Evolutionary conservation across 2,113 vertebrate species (phyloP).

Genomic region (Embiotoca jacksoni): DNA sequence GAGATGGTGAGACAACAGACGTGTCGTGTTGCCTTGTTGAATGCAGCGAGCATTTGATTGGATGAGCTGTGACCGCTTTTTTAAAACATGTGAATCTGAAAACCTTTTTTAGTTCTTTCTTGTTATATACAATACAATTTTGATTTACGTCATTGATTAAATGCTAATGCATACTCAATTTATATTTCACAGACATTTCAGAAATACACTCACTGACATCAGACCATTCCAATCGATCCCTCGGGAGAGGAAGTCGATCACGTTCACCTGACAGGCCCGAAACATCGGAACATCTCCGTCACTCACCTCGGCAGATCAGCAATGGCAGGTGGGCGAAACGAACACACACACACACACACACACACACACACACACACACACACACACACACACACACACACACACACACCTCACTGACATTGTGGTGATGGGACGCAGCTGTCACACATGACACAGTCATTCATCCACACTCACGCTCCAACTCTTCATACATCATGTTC

Average conservation of each 20-base stretch:
- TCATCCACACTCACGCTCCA: slow-evolving; percentile 32
- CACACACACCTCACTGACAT: slow-evolving; percentile 29
- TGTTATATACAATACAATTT: background rate
- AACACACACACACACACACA: slow-evolving; percentile 4
- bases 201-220: slow-evolving; percentile 99
- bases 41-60: background rate
- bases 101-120: background rate
- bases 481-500: slow-evolving; percentile 58
- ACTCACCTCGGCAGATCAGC: slow-evolving; percentile 95
- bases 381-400: background rate
- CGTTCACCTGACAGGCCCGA: slow-evolving; percentile 95
- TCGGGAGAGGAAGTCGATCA: slow-evolving; percentile 91
- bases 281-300: slow-evolving; percentile 91
- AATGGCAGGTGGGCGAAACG: slow-evolving; percentile 90
- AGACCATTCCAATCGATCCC: slow-evolving; percentile 97
- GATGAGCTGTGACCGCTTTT: background rate
- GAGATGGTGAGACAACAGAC: slow-evolving; percentile 90
- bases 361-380: slow-evolving; percentile 1
- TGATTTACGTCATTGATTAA: slow-evolving; percentile 20
- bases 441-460: slow-evolving; percentile 40
- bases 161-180: slow-evolving; percentile 37
- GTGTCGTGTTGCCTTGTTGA: background rate
- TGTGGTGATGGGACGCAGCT: slow-evolving; percentile 35
- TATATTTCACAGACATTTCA: slow-evolving; percentile 94
- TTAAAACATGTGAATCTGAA: background rate